These are phyloP conservation scores for Rhabdornis inornatus DNA, from an alignment of 2,113 vertebrate genomes.

Conservation along the genomic window DNA sequence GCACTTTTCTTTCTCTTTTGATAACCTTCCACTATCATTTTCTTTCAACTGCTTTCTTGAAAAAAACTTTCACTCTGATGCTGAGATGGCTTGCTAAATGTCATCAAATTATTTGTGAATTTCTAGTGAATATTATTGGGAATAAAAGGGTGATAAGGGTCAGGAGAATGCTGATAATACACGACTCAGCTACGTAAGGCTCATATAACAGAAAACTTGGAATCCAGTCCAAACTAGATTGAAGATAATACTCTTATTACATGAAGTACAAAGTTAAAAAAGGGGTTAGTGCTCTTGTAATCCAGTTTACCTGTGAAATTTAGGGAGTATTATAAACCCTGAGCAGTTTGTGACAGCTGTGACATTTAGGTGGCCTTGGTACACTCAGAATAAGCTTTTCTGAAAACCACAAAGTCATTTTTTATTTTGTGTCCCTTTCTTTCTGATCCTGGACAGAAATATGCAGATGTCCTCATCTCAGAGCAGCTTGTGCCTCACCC, in stretches of 20 bases:
- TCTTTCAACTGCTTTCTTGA: neutral
- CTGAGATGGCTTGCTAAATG: constrained; percentile 33
- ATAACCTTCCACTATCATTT: neutral
- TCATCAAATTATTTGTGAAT: constrained; percentile 51
- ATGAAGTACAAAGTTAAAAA: constrained; percentile 10
- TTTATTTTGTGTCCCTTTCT: neutral
- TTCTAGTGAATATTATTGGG: constrained; percentile 15
- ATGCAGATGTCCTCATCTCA: neutral
- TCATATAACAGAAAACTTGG: constrained; percentile 5
- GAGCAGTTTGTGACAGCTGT: neutral
- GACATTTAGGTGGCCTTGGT: neutral
- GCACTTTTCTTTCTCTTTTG: neutral
- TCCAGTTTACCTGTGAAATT: constrained; percentile 44
- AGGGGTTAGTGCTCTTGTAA: constrained; percentile 16
- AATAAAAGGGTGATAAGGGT: constrained; percentile 3
- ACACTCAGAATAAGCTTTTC: neutral
- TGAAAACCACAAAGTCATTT: neutral
- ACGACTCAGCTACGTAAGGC: neutral
- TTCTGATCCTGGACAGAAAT: neutral
- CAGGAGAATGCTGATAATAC: constrained; percentile 45
- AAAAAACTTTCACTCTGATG: neutral
- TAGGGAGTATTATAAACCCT: neutral
- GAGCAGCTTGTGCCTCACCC: neutral
- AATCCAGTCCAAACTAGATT: constrained; percentile 27
- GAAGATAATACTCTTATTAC: constrained; percentile 37